A percentile compares a stretch with the other conserved stretches of the same genome.
These are phyloP conservation scores for Theristicus caerulescens DNA, from an alignment of 2,113 vertebrate genomes.

Conservation along the genomic window DNA sequence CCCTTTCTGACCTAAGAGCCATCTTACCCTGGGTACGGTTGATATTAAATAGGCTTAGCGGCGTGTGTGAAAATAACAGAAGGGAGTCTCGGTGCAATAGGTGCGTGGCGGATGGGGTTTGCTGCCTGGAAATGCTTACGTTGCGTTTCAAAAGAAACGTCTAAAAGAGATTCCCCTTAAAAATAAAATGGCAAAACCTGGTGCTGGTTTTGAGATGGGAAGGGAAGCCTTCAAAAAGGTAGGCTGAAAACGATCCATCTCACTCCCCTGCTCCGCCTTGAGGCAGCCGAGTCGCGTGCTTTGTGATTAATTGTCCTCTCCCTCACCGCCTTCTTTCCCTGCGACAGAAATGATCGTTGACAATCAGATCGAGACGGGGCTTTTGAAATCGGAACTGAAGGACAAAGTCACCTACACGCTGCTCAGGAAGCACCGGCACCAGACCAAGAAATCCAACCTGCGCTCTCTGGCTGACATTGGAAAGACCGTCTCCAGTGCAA, in stretches of 20 bases:
- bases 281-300: background rate
- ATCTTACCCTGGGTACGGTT: accelerated
- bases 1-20: background rate
- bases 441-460: constrained; percentile 99
- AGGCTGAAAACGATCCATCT: accelerated
- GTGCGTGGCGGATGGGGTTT: background rate
- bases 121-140: background rate
- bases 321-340: background rate
- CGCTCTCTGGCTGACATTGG: constrained; percentile 97
- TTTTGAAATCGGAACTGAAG: constrained; percentile 89
- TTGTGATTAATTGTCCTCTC: background rate
- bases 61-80: background rate
- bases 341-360: constrained; percentile 91
- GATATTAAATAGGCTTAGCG: background rate
- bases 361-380: constrained; percentile 93
- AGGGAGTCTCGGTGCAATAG: background rate
- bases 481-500: constrained; percentile 99
- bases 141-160: background rate
- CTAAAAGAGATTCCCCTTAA: background rate
- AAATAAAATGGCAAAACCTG: background rate
- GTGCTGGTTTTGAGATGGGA: background rate
- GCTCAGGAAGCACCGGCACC: constrained; percentile 94
- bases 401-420: constrained; percentile 96
- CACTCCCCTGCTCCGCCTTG: background rate
- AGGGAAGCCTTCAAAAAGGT: background rate